phyloP scores from a whole-genome alignment of 1,140 invertebrate genomes.

The Pogonomyrmex barbatus region DNA sequence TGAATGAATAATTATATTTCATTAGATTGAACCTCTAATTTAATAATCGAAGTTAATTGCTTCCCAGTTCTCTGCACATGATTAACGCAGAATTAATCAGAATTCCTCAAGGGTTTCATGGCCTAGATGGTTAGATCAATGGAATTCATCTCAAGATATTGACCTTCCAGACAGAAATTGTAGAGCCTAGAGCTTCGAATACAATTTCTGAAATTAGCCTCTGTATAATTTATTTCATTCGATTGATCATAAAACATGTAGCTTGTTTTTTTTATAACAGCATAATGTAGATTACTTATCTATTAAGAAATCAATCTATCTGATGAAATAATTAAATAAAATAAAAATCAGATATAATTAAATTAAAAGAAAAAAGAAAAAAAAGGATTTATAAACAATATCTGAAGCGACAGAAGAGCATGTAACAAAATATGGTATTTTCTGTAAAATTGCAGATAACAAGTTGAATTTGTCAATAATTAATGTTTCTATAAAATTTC shows the following conservation, averaged over 20 bases:
- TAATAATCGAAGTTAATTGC: slow-evolving; percentile 51
- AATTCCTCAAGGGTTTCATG: slow-evolving; percentile 51
- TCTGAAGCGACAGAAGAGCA: not conserved
- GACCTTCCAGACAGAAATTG: slow-evolving; percentile 33
- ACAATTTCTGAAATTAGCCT: slow-evolving; percentile 31
- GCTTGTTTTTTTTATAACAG: too few species aligned
- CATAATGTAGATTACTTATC: too few species aligned
- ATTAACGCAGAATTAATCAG: slow-evolving; percentile 53
- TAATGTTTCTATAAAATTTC: not conserved
- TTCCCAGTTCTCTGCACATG: slow-evolving; percentile 5
- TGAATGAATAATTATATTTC: slow-evolving; percentile 4
- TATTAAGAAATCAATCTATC: not conserved
- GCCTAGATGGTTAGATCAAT: slow-evolving; percentile 29
- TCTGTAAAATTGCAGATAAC: not conserved
- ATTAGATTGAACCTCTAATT: not conserved
- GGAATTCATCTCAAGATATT: slow-evolving; percentile 46
- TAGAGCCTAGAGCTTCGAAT: not conserved
- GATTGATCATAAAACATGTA: not conserved
- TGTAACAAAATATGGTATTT: not conserved
- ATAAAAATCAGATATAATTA: slow-evolving; percentile 1
- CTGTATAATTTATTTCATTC: not conserved
- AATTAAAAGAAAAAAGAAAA: not conserved
- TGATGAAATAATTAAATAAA: not conserved
- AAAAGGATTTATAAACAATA: not conserved
- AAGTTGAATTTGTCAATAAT: not conserved